Conservation (phyloP, 2,113 vertebrate species). For the Ceyx cyanopectus region DNA sequence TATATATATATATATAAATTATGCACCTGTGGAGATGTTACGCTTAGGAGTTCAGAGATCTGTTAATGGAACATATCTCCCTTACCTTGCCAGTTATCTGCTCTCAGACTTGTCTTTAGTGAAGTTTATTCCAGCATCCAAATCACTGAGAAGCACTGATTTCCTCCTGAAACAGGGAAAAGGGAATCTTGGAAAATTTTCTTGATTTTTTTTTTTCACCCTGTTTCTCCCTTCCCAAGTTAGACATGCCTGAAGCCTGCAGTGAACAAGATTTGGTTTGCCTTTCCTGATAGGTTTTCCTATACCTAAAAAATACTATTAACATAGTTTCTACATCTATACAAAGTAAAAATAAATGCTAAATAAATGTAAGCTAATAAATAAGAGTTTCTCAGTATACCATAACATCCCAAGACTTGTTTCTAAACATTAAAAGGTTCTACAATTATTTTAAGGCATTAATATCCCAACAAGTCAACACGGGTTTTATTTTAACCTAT, state of each 20-base stretch:
- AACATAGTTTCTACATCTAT: neutral
- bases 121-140: neutral
- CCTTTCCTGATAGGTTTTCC: neutral
- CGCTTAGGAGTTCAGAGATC: neutral
- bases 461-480: neutral
- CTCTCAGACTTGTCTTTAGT: neutral
- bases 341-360: neutral
- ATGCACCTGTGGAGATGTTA: neutral
- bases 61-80: neutral
- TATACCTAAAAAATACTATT: neutral
- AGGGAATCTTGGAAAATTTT: neutral
- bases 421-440: neutral
- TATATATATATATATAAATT: neutral
- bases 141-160: neutral
- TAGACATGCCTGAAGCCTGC: neutral
- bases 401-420: accelerated
- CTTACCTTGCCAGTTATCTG: neutral
- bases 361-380: neutral
- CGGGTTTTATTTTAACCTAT: neutral
- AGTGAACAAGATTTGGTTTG: neutral
- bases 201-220: neutral
- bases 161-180: neutral
- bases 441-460: neutral
- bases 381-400: neutral
- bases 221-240: accelerated